Evolutionary conservation across 1,140 invertebrate species (phyloP), one percentile per base, ranked within the genome.

Genomic region (Pteromalus puparum): DNA sequence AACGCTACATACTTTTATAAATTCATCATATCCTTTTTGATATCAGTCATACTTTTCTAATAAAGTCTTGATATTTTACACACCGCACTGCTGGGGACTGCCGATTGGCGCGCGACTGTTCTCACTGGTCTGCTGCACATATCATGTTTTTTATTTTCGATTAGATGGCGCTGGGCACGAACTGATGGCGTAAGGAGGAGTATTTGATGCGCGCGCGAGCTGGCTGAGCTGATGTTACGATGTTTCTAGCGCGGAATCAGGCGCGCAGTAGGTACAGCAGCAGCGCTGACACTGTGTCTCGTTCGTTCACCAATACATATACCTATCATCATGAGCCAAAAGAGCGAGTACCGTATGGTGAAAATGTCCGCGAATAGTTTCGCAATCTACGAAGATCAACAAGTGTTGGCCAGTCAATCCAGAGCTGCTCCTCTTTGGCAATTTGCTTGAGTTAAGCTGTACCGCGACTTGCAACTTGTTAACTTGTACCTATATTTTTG

Each of bases 341-440:
- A 46, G n/a, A 72, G 61, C n/a, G 38, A 84, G 68, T 84, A 84
- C 82, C 82, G 82, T 84, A 84, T 84, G 82, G 82, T 24, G 48
- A 84, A 84, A 65, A 72, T 78, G 76, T 79, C 48, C 76, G 30
- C 65, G n/a, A 65, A 46, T 70, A 28, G 13, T 70, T 61, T 61
- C 53, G 53, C 53, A 61, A 18, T 75, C 1, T 15, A 67, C 26
- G 30, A 9, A 21, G 65, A 68, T 80, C 78, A 80, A 80, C 78
- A 68, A 70, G 65, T 68, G 65, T 46, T 61, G 53, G 4, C 53
- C 18, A 61, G 21, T 21, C 21, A n/a, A 61, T 61, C 18, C 53
- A n/a, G 18, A 61, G 53, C 18, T 61, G 4, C 53, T 6, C 15
- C 53, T 61, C 15, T 61, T 18, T 61, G 21, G 26, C 67, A 6